Evolutionary conservation across 2,888 invertebrate genomes (phyloP).

Genomic region (Yponomeuta sedellus): DNA sequence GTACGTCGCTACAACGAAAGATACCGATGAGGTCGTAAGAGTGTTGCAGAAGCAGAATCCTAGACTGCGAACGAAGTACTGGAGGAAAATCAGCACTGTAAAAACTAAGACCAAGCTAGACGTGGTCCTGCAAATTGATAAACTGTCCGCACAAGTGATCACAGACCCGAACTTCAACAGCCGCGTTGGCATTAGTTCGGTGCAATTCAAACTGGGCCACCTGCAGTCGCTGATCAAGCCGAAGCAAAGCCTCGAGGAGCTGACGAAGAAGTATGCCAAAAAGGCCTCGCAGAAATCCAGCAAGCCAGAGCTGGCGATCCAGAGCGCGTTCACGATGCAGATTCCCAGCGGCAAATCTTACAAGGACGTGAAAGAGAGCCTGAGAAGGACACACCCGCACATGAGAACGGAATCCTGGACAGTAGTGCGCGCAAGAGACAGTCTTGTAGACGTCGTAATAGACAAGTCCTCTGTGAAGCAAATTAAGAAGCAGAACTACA

Average conservation of each 20-base stretch:
- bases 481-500: background rate
- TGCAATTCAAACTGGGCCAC: slow-evolving; percentile 57
- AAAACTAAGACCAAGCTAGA: slow-evolving; percentile 44
- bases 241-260: slow-evolving; percentile 42
- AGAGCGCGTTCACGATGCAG: background rate
- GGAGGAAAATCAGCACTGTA: slow-evolving; percentile 57
- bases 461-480: background rate
- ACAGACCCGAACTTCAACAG: slow-evolving; percentile 45
- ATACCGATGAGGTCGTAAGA: slow-evolving; percentile 46
- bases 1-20: slow-evolving; percentile 43
- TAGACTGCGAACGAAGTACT: slow-evolving; percentile 56
- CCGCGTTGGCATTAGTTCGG: slow-evolving; percentile 33
- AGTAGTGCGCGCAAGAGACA: background rate
- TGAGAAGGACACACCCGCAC: background rate
- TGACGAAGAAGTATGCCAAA: slow-evolving; percentile 28
- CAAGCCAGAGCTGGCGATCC: background rate
- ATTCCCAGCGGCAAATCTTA: background rate
- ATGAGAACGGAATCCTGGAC: background rate
- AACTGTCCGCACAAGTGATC: slow-evolving; percentile 61
- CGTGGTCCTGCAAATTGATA: slow-evolving; percentile 59
- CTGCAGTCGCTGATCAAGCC: slow-evolving; percentile 50
- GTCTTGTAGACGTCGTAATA: background rate
- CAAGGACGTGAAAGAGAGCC: background rate
- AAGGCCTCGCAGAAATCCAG: background rate
- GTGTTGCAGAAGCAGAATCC: slow-evolving; percentile 54